Conservation (phyloP, 2,113 vertebrate genomes). For the Ellobius talpinus region DNA sequence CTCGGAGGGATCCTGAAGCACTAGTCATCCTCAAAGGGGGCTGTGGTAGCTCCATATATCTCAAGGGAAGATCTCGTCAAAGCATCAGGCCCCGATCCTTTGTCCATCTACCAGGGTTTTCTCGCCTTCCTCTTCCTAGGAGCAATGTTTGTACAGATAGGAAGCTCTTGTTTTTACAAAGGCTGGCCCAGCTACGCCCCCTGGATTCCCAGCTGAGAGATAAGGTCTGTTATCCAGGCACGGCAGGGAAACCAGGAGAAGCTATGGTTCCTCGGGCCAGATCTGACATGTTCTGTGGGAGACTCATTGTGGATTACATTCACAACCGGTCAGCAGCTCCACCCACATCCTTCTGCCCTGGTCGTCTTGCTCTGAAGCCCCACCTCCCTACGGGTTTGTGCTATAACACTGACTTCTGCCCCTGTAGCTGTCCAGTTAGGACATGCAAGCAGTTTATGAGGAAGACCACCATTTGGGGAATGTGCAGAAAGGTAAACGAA, state of each 20-base stretch:
- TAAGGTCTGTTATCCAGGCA: neutral
- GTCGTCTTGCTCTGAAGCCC: neutral
- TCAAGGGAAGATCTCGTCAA: neutral
- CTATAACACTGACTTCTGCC: neutral
- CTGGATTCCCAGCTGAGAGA: neutral
- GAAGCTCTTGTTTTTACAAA: neutral
- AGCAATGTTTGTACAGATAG: neutral
- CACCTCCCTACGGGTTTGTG: neutral
- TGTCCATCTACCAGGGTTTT: neutral
- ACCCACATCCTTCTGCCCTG: neutral
- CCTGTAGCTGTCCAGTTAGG: neutral
- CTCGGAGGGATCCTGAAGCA: neutral
- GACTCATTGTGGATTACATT: neutral
- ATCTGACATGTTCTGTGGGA: neutral
- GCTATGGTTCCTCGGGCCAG: neutral
- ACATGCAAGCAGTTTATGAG: neutral
- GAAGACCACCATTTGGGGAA: neutral
- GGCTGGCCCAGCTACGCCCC: neutral
- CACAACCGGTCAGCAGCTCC: neutral
- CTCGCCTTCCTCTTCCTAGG: neutral
- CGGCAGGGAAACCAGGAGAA: neutral
- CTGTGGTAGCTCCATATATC: neutral
- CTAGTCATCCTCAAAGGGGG: too few species aligned
- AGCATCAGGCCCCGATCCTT: fast-evolving
- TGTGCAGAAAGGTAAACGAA: neutral